phyloP scores from a whole-genome alignment of 2,113 vertebrate genomes.

The Alligator mississippiensis region DNA sequence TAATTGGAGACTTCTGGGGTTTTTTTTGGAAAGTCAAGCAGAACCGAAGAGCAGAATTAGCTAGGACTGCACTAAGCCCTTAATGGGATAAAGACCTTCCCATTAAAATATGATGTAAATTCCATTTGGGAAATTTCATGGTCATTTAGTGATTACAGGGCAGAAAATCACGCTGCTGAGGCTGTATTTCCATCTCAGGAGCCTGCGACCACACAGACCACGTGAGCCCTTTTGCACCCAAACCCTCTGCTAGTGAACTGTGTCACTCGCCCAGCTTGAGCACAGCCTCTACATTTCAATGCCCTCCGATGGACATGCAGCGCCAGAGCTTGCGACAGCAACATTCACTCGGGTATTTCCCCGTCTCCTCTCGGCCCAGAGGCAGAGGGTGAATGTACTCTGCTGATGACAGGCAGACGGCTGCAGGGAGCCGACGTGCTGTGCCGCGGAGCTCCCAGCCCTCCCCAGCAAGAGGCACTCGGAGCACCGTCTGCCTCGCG shows the following conservation, averaged over 20 bases:
- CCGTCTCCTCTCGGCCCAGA: not conserved
- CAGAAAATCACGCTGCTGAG: not conserved
- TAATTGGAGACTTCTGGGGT: too few relatives aligned
- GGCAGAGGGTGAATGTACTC: not conserved
- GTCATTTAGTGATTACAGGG: not conserved
- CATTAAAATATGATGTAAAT: not conserved
- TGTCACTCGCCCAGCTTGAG: not conserved
- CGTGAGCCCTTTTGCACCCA: too few relatives aligned
- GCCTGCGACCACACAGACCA: not conserved
- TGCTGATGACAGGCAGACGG: not conserved
- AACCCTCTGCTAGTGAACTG: too few relatives aligned
- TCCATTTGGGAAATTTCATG: not conserved
- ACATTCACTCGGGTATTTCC: not conserved
- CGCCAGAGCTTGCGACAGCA: not conserved
- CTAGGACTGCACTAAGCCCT: not conserved
- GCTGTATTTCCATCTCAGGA: not conserved
- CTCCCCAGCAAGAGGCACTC: not conserved
- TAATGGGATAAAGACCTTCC: not conserved
- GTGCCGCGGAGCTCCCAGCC: not conserved
- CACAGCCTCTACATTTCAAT: rapidly evolving
- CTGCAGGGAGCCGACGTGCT: not conserved
- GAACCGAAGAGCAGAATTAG: not conserved
- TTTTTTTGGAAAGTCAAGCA: not conserved
- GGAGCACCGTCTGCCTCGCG: not conserved
- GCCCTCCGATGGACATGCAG: not conserved